Evolutionary conservation across 2,797 vertebrate species (phyloP).

Genomic region (Botia kubotai): DNA sequence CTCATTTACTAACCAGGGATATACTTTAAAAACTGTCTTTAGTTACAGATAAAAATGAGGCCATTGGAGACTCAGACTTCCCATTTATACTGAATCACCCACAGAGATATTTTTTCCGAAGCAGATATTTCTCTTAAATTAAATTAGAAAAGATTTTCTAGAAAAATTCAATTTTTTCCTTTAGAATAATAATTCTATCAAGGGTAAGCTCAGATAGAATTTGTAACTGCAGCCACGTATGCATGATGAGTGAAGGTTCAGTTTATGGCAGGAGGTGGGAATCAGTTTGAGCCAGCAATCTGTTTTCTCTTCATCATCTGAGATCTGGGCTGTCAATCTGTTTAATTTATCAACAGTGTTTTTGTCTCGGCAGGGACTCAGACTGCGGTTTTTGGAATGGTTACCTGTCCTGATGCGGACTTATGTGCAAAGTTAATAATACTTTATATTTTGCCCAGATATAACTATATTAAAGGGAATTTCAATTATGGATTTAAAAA

Average conservation of each 20-base stretch:
- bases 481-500: not conserved
- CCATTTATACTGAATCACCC: not conserved
- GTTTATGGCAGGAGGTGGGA: slow-evolving; percentile 55
- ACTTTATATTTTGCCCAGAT: not conserved
- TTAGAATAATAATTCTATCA: too few relatives aligned
- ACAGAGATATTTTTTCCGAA: not conserved
- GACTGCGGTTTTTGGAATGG: slow-evolving; percentile 23
- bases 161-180: too few relatives aligned
- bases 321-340: slow-evolving; percentile 26
- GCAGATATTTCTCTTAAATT: not conserved
- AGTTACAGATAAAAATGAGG: not conserved
- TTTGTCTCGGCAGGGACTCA: slow-evolving; percentile 23
- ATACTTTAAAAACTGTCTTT: not conserved
- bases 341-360: slow-evolving; percentile 31
- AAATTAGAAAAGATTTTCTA: too few relatives aligned
- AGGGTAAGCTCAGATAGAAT: not conserved
- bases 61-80: not conserved
- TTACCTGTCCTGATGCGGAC: not conserved
- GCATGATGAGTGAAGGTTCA: slow-evolving; percentile 23
- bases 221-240: slow-evolving; percentile 53
- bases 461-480: not conserved
- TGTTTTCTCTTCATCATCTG: slow-evolving; percentile 37
- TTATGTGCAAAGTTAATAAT: not conserved
- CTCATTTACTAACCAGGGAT: not conserved
- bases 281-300: slow-evolving; percentile 24